Conservation (phyloP, 1,140 invertebrate genomes). For the Heliconius himera region DNA sequence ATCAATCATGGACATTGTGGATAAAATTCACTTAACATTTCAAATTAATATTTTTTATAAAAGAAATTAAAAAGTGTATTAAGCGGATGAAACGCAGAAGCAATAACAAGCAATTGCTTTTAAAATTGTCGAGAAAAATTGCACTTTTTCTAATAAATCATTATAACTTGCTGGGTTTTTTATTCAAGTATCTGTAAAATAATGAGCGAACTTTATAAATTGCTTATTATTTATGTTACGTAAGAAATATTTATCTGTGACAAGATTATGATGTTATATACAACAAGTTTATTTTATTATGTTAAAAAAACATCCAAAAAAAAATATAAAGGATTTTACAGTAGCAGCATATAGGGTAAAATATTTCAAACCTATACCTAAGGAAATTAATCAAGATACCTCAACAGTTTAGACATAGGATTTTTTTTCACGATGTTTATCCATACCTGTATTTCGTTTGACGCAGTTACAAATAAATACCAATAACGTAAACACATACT, state of each 20-base stretch:
- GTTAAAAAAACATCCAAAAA: no score
- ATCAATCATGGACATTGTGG: no score
- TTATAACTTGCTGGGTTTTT: background rate
- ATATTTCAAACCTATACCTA: no score
- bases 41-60: background rate
- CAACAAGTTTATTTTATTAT: background rate
- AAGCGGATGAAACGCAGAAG: background rate
- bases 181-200: background rate
- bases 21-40: no score
- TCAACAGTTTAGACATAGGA: no score
- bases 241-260: background rate
- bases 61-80: background rate
- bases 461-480: no score
- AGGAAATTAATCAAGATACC: no score
- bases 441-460: no score
- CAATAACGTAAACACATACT: no score
- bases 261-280: background rate
- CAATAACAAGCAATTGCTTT: conserved; percentile 14
- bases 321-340: no score
- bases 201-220: background rate
- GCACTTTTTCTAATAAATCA: conserved; percentile 3
- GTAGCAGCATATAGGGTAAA: no score
- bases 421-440: no score
- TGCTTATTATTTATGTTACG: background rate
- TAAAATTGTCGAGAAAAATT: conserved; percentile 1